phyloP scores from a whole-genome alignment of 2,888 invertebrate species.

The Aleiodes leptofemur region DNA sequence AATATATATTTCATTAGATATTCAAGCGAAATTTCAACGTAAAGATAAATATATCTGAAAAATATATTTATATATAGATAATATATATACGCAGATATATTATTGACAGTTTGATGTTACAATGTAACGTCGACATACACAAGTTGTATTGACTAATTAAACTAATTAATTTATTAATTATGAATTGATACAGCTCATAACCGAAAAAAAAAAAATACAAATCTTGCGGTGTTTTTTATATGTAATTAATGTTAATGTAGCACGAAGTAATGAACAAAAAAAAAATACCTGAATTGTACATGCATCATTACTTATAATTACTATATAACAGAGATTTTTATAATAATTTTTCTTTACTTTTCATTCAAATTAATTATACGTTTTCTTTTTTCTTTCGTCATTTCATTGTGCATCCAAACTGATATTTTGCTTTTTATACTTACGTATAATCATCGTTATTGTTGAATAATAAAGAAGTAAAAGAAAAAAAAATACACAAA shows the following conservation, averaged over 20 bases:
- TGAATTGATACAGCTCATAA: too few relatives aligned
- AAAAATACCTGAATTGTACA: conserved; percentile 16
- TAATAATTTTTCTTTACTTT: conserved; percentile 55
- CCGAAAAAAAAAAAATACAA: too few relatives aligned
- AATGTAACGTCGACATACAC: conserved; percentile 6
- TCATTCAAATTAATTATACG: conserved; percentile 4
- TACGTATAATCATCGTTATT: conserved; percentile 36
- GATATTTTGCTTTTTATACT: conserved; percentile 54
- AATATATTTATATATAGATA: conserved; percentile 47
- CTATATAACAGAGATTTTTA: conserved; percentile 54
- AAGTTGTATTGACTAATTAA: not conserved
- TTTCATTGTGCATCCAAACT: conserved; percentile 66
- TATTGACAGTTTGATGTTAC: conserved; percentile 42
- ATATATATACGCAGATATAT: conserved; percentile 46
- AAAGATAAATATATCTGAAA: conserved; percentile 48
- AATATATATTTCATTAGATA: conserved; percentile 16
- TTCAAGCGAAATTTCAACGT: conserved; percentile 14
- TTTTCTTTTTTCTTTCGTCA: conserved; percentile 52
- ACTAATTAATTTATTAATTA: too few relatives aligned
- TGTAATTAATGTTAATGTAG: conserved; percentile 4
- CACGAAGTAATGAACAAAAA: conserved; percentile 34
- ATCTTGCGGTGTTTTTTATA: too few relatives aligned
- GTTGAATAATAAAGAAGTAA: conserved; percentile 30
- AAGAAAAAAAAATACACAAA: conserved; percentile 47
- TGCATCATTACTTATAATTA: conserved; percentile 53